Evolutionary conservation across 2,888 invertebrate species (phyloP).

Genomic region (Seira musarum): DNA sequence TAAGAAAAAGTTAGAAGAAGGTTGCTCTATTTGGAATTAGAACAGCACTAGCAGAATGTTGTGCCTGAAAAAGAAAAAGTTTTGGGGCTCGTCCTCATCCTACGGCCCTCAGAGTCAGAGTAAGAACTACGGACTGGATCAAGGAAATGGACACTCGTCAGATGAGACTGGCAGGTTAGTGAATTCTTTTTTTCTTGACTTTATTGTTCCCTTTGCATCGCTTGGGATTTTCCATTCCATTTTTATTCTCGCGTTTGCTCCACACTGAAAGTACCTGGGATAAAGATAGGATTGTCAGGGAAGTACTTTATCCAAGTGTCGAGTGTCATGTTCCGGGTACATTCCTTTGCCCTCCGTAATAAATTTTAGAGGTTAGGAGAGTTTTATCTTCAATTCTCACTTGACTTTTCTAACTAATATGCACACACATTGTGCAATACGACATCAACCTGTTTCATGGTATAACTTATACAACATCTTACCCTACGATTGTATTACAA

Average conservation of each 20-base stretch:
- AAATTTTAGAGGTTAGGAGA: background rate
- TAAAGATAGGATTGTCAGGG: background rate
- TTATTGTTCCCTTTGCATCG: background rate
- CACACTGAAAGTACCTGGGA: background rate
- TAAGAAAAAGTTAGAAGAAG: background rate
- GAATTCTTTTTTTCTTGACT: background rate
- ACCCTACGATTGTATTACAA: background rate
- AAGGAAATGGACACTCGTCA: slow-evolving; percentile 27
- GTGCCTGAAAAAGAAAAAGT: slow-evolving; percentile 63
- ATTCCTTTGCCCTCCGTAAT: background rate
- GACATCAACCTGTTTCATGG: slow-evolving; percentile 9
- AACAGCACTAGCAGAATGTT: slow-evolving; percentile 52
- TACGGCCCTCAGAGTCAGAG: slow-evolving; percentile 61
- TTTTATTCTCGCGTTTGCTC: background rate
- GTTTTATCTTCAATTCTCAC: no score
- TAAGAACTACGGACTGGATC: slow-evolving; percentile 52
- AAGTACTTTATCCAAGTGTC: background rate
- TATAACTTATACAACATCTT: no score
- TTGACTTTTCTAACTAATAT: background rate
- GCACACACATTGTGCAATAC: background rate
- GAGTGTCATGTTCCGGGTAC: slow-evolving; percentile 7
- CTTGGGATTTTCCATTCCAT: background rate
- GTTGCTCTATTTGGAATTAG: slow-evolving; percentile 22
- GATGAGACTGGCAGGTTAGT: slow-evolving; percentile 23
- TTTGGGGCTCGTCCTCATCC: slow-evolving; percentile 63